Base-by-base conservation (phyloP, 2,888 invertebrate genomes). In the Kuschelorhynchus macadamiae region DNA sequence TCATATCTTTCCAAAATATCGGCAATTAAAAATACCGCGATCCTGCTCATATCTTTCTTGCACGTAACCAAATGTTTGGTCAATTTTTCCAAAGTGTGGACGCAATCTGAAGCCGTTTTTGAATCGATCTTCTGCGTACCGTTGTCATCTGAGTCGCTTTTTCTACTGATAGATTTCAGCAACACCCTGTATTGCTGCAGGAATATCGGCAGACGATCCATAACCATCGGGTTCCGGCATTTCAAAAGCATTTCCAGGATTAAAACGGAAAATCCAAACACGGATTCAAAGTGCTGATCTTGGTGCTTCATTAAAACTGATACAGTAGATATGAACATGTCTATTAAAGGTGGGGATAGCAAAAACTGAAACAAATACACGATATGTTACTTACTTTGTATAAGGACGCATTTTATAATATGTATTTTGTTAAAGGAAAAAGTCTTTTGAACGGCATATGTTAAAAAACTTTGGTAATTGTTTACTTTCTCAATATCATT, bases 1-100 rank as follows among this genome's bases (percentile, higher is more conserved):
- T 86, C 86, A 73, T 85, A 85, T 52, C 84, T 81, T 52, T 79
- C 76, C 69, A 86, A 78, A 74, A 86, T 79, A 77, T 86, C 85
- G 2, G 85, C 83, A 49, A 86, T 81, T 64, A 86, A 78, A 79
- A 85, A 85, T 56, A 83, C 81, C 5, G 84, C 77, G 20, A 85
- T 81, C 72, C 86, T 80, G 8, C 78, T 71, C 75, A 86, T 81
- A 71, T 85, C 82, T 72, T 81, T 84, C 55, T 80, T 79, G 47
- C 78, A 77, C 30, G 71, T 66, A 8, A 79, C 78, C 61, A 85
- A 76, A 46, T 72, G 78, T 57, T 78, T 81, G 1, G 82, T 82
- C 53, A 84, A 74, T 72, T 81, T 83, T 71, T 84, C 83, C 17
- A 85, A 74, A 64, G 77, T 76, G 74, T 83, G 81, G n/a, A 82